Conservation (phyloP, 2,888 invertebrate species). For the Globia sparganii region DNA sequence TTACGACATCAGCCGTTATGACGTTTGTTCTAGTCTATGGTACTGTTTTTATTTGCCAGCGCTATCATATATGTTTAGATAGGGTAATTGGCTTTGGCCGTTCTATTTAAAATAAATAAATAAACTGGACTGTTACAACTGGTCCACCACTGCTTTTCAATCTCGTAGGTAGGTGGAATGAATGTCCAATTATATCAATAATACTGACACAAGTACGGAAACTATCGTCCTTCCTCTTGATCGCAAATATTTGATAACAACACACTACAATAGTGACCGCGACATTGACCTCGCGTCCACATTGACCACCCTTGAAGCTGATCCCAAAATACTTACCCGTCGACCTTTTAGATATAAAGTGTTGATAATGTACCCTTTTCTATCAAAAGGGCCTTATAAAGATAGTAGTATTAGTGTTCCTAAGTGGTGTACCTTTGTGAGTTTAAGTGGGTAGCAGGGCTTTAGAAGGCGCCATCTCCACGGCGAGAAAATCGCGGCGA, state of each 20-base stretch:
- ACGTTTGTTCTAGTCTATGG: no score
- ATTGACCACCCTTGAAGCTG: constrained; percentile 33
- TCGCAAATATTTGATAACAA: constrained; percentile 41
- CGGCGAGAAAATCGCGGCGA: no score
- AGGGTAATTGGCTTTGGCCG: no score
- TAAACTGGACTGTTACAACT: not conserved
- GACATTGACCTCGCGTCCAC: constrained; percentile 28
- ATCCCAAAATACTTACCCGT: constrained; percentile 55
- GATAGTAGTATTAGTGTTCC: constrained; percentile 18
- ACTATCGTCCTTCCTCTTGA: not conserved
- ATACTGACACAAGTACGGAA: not conserved
- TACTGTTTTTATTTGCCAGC: no score
- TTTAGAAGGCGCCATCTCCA: no score
- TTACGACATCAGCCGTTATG: no score
- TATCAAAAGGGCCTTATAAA: constrained; percentile 7
- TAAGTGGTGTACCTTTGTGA: constrained; percentile 10
- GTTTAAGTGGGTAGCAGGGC: not conserved
- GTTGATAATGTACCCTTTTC: constrained; percentile 43
- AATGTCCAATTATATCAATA: not conserved
- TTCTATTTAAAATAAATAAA: no score
- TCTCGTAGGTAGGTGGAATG: not conserved
- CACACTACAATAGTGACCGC: constrained; percentile 24
- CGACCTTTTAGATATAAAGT: constrained; percentile 47
- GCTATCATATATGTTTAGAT: no score
- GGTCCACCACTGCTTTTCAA: not conserved